Conservation (phyloP, 1,140 invertebrate species). For the Harpegnathos saltator region DNA sequence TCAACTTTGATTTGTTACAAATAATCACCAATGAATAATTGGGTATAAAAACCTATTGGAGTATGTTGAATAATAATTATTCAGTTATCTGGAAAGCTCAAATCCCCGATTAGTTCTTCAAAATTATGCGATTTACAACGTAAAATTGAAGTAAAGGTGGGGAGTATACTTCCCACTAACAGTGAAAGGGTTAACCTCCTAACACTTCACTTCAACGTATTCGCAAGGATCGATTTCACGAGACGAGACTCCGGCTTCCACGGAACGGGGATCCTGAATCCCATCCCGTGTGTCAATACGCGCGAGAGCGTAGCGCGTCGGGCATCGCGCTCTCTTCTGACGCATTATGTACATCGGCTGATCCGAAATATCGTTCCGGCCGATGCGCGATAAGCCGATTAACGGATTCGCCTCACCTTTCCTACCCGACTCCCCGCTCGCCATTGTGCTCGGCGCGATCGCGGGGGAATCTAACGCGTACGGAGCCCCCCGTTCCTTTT, state of each 20-base stretch:
- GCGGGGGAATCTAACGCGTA: slow-evolving; percentile 58
- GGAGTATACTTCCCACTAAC: too few relatives aligned
- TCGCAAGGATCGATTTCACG: not conserved
- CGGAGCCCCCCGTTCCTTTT: slow-evolving; percentile 38
- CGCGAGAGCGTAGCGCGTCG: not conserved
- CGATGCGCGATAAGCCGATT: slow-evolving; percentile 71
- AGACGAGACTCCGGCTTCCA: slow-evolving; percentile 1
- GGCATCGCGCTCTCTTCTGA: not conserved
- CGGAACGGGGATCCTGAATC: not conserved
- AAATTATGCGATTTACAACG: too few relatives aligned
- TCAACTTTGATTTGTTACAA: too few relatives aligned
- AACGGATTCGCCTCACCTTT: slow-evolving; percentile 71
- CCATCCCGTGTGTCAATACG: not conserved
- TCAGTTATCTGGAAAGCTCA: too few relatives aligned
- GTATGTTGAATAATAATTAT: too few relatives aligned
- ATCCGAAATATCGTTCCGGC: slow-evolving; percentile 62
- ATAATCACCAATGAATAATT: too few relatives aligned
- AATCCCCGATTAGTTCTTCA: too few relatives aligned
- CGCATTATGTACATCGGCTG: slow-evolving; percentile 38
- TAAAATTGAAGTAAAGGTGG: too few relatives aligned
- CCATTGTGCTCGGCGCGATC: slow-evolving; percentile 65
- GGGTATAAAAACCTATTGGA: too few relatives aligned
- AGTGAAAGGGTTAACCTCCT: too few relatives aligned
- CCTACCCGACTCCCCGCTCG: slow-evolving; percentile 63
- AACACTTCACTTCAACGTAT: not conserved